Conservation (phyloP, 2,888 invertebrate genomes). For the Panopea generosa region DNA sequence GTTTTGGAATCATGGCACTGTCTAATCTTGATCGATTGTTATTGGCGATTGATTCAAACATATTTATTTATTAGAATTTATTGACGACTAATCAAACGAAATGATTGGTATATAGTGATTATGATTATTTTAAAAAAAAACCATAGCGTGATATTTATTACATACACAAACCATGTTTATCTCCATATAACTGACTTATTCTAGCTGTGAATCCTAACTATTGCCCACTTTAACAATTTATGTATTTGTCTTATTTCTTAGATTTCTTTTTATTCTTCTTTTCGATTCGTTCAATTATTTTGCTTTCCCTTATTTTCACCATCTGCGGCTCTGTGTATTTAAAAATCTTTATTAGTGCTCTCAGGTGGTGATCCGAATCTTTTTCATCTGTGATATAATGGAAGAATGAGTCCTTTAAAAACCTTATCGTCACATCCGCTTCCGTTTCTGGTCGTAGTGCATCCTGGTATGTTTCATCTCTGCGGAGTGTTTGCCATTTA, state of each 20-base stretch:
- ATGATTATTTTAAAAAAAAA: too few species aligned
- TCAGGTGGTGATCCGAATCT: slow-evolving; percentile 73
- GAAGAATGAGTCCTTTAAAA: slow-evolving; percentile 81
- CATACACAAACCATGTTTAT: too few species aligned
- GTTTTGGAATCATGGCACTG: too few species aligned
- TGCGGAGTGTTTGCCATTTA: slow-evolving; percentile 80
- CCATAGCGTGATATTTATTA: too few species aligned
- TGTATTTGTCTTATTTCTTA: slow-evolving; percentile 20
- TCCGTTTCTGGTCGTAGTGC: slow-evolving; percentile 78
- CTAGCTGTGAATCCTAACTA: too few species aligned
- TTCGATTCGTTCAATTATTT: slow-evolving; percentile 47
- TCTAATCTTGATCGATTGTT: too few species aligned
- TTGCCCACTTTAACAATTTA: too few species aligned
- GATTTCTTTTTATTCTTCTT: slow-evolving; percentile 41
- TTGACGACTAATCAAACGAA: too few species aligned
- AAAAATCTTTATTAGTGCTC: slow-evolving; percentile 82
- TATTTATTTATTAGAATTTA: too few species aligned
- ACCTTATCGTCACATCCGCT: slow-evolving; percentile 77
- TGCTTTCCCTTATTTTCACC: slow-evolving; percentile 70
- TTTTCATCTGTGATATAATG: slow-evolving; percentile 79
- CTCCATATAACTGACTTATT: too few species aligned
- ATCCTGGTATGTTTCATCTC: slow-evolving; percentile 77
- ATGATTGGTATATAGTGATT: too few species aligned
- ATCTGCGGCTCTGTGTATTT: slow-evolving; percentile 78
- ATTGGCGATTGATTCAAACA: too few species aligned